These are phyloP conservation scores for Gadus macrocephalus DNA, from an alignment of 2,113 vertebrate species.

Conservation along the genomic window DNA sequence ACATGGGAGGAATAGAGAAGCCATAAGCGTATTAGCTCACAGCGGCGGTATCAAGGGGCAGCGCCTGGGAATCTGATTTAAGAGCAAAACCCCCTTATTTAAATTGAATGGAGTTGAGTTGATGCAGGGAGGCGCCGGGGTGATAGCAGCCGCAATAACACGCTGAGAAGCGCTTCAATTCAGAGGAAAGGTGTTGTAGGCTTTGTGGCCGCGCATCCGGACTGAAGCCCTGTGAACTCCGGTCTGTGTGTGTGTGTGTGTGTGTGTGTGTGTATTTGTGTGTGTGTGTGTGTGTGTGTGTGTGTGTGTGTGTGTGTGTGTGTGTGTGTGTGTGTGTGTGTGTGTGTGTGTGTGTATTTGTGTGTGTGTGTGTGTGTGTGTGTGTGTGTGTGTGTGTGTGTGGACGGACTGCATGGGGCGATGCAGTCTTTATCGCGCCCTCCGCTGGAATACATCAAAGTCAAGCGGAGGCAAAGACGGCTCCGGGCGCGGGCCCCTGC, in stretches of 20 bases:
- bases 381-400: too few species aligned
- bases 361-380: too few species aligned
- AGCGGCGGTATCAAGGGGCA: slow-evolving; percentile 15
- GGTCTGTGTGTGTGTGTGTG: slow-evolving; percentile 26
- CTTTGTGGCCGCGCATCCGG: slow-evolving; percentile 35
- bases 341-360: too few species aligned
- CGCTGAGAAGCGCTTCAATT: slow-evolving; percentile 33
- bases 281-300: too few species aligned
- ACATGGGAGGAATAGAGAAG: not conserved
- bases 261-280: slow-evolving; percentile 14
- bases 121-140: slow-evolving; percentile 23
- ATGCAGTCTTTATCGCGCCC: slow-evolving; percentile 37
- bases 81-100: slow-evolving; percentile 31
- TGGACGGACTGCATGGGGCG: slow-evolving; percentile 1
- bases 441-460: slow-evolving; percentile 66
- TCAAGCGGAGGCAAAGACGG: slow-evolving; percentile 53
- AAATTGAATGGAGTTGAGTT: slow-evolving; percentile 8
- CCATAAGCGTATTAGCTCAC: not conserved
- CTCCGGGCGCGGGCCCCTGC: slow-evolving; percentile 49
- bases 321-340: too few species aligned
- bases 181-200: slow-evolving; percentile 10
- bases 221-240: slow-evolving; percentile 32
- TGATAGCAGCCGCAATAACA: slow-evolving; percentile 12
- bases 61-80: slow-evolving; percentile 25
- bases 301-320: too few species aligned